Conservation (phyloP, 2,797 vertebrate species). For the Sebastes oblongus region DNA sequence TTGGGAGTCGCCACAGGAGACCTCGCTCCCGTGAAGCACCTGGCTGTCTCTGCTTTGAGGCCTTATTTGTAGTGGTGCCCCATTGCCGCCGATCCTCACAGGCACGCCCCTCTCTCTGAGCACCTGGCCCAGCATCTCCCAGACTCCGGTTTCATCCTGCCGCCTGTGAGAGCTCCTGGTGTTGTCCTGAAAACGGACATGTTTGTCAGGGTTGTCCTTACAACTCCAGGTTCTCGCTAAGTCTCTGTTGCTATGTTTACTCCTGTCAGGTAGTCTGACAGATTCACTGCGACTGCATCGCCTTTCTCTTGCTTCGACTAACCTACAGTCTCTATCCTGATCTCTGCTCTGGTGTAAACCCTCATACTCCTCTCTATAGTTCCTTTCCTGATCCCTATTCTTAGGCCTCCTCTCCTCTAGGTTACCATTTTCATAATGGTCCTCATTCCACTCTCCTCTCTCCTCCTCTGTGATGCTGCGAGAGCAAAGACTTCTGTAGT, state of each 20-base stretch:
- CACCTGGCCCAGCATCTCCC: constrained; percentile 69
- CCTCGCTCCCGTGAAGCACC: constrained; percentile 64
- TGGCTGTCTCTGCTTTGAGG: constrained; percentile 66
- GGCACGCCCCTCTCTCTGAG: constrained; percentile 73
- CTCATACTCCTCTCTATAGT: constrained; percentile 13
- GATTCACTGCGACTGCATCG: constrained; percentile 54
- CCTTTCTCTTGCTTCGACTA: constrained; percentile 23
- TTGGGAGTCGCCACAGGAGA: constrained; percentile 59
- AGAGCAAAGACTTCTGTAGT: constrained; percentile 41
- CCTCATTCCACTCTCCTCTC: constrained; percentile 10
- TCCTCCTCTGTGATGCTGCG: constrained; percentile 45
- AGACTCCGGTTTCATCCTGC: constrained; percentile 47
- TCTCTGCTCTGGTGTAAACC: not conserved
- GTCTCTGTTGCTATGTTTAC: constrained; percentile 32
- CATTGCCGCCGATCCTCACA: constrained; percentile 50
- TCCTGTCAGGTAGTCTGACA: constrained; percentile 31
- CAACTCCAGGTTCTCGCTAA: constrained; percentile 62
- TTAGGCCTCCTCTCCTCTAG: constrained; percentile 27
- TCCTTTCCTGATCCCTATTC: constrained; percentile 19
- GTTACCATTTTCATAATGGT: constrained; percentile 7
- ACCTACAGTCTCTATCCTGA: constrained; percentile 13
- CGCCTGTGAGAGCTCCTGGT: constrained; percentile 7
- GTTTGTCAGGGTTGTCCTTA: constrained; percentile 70
- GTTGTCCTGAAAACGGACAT: constrained; percentile 78
- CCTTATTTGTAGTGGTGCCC: constrained; percentile 62